A percentile compares a stretch with the other conserved stretches of the same genome.
Conservation (phyloP, 2,888 invertebrate genomes). For the Piscicola geometra region DNA sequence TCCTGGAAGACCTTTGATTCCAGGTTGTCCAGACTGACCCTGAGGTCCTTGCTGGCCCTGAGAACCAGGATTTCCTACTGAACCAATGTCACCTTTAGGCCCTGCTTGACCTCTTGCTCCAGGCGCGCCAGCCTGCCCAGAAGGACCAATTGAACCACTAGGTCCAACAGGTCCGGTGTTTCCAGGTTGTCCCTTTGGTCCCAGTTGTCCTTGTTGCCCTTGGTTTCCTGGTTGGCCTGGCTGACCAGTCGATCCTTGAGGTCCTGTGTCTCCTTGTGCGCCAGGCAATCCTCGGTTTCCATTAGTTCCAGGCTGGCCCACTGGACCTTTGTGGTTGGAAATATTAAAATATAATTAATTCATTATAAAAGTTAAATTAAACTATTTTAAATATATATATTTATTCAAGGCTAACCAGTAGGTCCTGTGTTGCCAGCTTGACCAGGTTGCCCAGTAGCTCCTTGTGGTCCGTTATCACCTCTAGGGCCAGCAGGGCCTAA, state of each 20-base stretch:
- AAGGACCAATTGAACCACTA: constrained; percentile 30
- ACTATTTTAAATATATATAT: no score
- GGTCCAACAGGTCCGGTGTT: constrained; percentile 32
- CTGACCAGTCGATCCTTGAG: constrained; percentile 25
- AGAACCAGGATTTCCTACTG: neutral
- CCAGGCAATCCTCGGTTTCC: constrained; percentile 27
- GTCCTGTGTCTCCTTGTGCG: constrained; percentile 12
- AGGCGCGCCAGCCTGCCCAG: neutral
- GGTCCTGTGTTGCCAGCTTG: constrained; percentile 10
- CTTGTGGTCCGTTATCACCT: constrained; percentile 38
- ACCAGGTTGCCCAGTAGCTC: constrained; percentile 28
- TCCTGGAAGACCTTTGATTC: constrained; percentile 27
- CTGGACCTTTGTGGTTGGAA: neutral
- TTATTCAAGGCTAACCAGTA: neutral
- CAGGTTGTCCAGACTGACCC: constrained; percentile 14
- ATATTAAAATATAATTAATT: no score
- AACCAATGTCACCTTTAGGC: neutral
- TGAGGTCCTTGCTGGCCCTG: neutral
- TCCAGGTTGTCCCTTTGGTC: constrained; percentile 27
- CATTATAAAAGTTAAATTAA: no score
- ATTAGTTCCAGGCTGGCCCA: constrained; percentile 23
- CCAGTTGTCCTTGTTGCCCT: constrained; percentile 28
- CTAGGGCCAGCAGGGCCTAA: constrained; percentile 11
- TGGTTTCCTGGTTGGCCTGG: constrained; percentile 27
- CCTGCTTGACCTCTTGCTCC: constrained; percentile 25